These are phyloP conservation scores for Novumbra hubbsi DNA, from an alignment of 2,797 vertebrate species.

Conservation along the genomic window DNA sequence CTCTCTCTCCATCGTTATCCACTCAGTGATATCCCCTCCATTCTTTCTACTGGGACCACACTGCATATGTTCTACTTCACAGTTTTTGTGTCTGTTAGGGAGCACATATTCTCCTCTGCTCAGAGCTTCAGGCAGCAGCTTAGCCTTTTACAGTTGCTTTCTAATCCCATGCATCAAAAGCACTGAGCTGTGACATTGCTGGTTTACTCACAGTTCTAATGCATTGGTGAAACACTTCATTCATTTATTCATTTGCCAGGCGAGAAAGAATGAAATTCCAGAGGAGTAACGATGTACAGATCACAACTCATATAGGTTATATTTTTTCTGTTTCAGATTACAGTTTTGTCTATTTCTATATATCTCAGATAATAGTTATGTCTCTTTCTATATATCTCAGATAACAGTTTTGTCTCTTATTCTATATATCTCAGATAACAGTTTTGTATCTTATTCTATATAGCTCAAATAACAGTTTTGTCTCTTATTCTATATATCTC, in stretches of 20 bases:
- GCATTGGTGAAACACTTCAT: background rate
- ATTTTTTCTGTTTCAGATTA: background rate
- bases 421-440: constrained; percentile 82
- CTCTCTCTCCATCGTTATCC: background rate
- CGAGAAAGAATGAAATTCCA: background rate
- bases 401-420: background rate
- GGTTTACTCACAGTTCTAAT: background rate
- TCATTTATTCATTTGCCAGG: background rate
- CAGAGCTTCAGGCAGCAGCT: constrained; percentile 50
- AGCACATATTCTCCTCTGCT: background rate
- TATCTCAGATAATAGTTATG: background rate
- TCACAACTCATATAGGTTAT: background rate
- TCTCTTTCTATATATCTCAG: background rate
- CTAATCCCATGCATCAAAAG: constrained; percentile 59
- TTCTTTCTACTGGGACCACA: background rate
- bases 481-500: background rate
- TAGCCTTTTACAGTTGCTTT: constrained; percentile 38
- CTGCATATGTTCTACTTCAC: background rate
- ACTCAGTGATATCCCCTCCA: background rate
- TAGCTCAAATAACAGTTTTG: constrained; percentile 93
- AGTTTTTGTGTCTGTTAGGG: background rate
- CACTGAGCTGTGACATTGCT: background rate
- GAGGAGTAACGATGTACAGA: background rate
- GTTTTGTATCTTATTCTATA: constrained; percentile 74
- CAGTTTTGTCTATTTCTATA: background rate